Evolutionary conservation across 2,888 invertebrate genomes (phyloP).

Genomic region (Osmoderma eremita): DNA sequence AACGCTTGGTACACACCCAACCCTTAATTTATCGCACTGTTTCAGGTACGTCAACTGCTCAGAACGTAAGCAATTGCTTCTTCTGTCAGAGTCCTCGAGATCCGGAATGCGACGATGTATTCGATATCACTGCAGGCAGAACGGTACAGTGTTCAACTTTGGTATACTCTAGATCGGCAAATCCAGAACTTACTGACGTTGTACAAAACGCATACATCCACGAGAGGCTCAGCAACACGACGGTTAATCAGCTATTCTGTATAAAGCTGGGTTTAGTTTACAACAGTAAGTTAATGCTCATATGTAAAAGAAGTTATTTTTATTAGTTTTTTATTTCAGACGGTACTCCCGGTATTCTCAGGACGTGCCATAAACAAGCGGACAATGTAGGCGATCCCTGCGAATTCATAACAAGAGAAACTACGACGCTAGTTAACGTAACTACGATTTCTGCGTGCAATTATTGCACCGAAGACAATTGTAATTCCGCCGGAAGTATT

Average conservation of each 20-base stretch:
- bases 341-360: conserved; percentile 59
- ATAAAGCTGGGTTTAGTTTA: conserved; percentile 22
- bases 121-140: conserved; percentile 4
- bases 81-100: conserved; percentile 7
- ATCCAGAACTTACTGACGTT: not conserved
- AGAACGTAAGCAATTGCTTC: conserved; percentile 6
- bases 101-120: conserved; percentile 23
- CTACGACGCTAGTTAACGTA: not conserved
- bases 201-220: not conserved
- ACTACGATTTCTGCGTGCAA: conserved; percentile 17
- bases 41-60: conserved; percentile 4
- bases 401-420: conserved; percentile 50
- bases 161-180: not conserved
- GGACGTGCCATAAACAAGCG: conserved; percentile 61
- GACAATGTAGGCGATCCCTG: conserved; percentile 64
- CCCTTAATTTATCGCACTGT: not conserved
- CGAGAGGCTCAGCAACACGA: conserved; percentile 8
- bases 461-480: conserved; percentile 38
- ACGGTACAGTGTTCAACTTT: not conserved
- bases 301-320: not conserved
- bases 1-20: no score
- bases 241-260: conserved; percentile 3
- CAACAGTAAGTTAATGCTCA: conserved; percentile 44
- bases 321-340: conserved; percentile 57
- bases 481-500: conserved; percentile 43